Evolutionary conservation across 2,888 invertebrate species (phyloP).

Genomic region (Papilio demoleus): DNA sequence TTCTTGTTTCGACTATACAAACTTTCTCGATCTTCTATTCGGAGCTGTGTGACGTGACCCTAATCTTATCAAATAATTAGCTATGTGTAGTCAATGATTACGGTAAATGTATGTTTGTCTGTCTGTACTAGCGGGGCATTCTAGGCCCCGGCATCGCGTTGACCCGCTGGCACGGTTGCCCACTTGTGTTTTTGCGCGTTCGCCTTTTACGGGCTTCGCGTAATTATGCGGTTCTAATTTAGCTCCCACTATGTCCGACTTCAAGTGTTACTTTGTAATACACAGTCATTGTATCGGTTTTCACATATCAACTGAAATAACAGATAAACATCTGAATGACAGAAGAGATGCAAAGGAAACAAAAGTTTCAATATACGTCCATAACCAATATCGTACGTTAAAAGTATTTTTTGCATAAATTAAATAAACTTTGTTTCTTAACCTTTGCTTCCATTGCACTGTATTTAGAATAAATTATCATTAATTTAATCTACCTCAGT

Average conservation of each 20-base stretch:
- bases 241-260: conserved; percentile 16
- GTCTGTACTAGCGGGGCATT: conserved; percentile 52
- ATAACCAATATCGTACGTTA: too few species aligned
- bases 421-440: background rate
- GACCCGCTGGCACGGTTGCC: conserved; percentile 76
- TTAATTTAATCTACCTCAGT: conserved; percentile 4
- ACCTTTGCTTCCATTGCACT: background rate
- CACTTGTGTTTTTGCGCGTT: conserved; percentile 52
- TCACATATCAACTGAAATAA: background rate
- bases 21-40: background rate
- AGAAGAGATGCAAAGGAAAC: too few species aligned
- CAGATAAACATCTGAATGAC: too few species aligned
- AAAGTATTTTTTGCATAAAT: background rate
- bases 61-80: conserved; percentile 20
- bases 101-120: conserved; percentile 16
- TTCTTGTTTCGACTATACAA: too few species aligned
- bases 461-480: conserved; percentile 16
- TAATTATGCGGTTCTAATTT: conserved; percentile 28
- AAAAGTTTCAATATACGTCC: too few species aligned
- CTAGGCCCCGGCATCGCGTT: conserved; percentile 66
- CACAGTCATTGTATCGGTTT: background rate
- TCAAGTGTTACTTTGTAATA: conserved; percentile 4
- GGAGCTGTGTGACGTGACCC: conserved; percentile 1
- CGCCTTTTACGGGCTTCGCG: conserved; percentile 16
- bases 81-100: background rate